phyloP scores from a whole-genome alignment of 2,113 vertebrate species.

The Entelurus aequoreus region DNA sequence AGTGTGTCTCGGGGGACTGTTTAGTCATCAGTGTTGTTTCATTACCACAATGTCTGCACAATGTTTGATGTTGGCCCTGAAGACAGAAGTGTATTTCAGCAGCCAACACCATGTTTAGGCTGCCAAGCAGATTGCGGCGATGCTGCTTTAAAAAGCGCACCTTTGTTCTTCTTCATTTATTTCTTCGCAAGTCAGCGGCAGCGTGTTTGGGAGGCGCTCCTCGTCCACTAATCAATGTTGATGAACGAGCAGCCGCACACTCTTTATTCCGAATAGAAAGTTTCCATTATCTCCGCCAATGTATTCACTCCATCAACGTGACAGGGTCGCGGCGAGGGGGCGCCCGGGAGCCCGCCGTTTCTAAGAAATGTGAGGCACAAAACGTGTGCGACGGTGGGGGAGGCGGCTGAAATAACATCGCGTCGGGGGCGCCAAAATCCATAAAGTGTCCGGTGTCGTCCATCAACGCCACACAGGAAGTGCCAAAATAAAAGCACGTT shows the following conservation, averaged over 20 bases:
- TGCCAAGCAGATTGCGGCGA: slow-evolving; percentile 65
- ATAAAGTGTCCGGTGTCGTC: slow-evolving; percentile 48
- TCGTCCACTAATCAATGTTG: slow-evolving; percentile 84
- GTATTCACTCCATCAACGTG: slow-evolving; percentile 97
- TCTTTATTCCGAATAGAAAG: slow-evolving; percentile 94
- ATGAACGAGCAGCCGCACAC: slow-evolving; percentile 86
- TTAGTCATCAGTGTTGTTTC: too few species aligned
- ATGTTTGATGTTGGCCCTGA: background rate
- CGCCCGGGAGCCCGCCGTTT: slow-evolving; percentile 68
- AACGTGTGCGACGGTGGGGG: slow-evolving; percentile 49
- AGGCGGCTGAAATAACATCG: slow-evolving; percentile 54
- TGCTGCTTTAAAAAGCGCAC: slow-evolving; percentile 61
- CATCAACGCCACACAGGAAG: slow-evolving; percentile 24
- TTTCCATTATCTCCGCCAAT: slow-evolving; percentile 94
- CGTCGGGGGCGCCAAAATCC: slow-evolving; percentile 40
- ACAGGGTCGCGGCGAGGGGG: slow-evolving; percentile 80
- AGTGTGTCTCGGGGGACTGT: too few species aligned
- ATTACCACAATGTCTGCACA: background rate
- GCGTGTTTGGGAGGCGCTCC: slow-evolving; percentile 66
- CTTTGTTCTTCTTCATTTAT: slow-evolving; percentile 65
- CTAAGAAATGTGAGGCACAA: slow-evolving; percentile 8
- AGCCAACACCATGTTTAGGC: slow-evolving; percentile 32
- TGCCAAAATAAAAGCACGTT: slow-evolving; percentile 15
- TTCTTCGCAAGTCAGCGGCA: slow-evolving; percentile 62
- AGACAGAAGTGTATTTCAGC: too few species aligned